phyloP scores from a whole-genome alignment of 2,888 invertebrate species.

The Drosophila siamana region DNA sequence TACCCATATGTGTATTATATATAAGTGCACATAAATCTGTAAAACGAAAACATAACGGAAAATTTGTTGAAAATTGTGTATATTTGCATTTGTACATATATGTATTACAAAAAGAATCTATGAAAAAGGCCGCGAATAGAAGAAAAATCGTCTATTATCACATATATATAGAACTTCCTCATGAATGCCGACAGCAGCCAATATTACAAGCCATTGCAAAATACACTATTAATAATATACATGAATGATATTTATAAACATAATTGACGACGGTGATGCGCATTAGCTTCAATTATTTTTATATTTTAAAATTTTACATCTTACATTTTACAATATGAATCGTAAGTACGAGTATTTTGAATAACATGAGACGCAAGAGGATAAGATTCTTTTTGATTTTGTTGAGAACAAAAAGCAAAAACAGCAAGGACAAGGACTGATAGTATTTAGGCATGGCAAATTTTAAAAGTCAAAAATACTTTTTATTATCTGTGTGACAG shows the following conservation, averaged over 20 bases:
- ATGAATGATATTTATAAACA: not conserved
- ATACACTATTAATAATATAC: not conserved
- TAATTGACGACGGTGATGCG: constrained; percentile 17
- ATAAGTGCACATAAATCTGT: constrained; percentile 17
- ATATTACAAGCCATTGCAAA: not conserved
- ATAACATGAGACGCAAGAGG: constrained; percentile 2
- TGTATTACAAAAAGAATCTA: not conserved
- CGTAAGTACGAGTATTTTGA: constrained; percentile 11
- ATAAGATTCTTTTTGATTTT: constrained; percentile 7
- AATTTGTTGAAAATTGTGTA: constrained; percentile 32
- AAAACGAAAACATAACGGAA: constrained; percentile 1
- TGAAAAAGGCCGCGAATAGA: not conserved
- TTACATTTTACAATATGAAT: constrained; percentile 5
- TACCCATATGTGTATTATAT: constrained; percentile 5
- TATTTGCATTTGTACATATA: constrained; percentile 34
- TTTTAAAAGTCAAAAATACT: constrained; percentile 16
- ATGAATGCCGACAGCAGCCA: not conserved
- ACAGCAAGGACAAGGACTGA: constrained; percentile 60
- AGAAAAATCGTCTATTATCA: not conserved
- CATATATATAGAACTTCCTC: not conserved
- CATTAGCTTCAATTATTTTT: constrained; percentile 21
- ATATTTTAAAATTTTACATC: constrained; percentile 12
- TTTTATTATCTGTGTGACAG: constrained; percentile 7
- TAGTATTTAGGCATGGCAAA: constrained; percentile 54
- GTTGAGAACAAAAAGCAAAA: constrained; percentile 18